Conservation (phyloP, 2,888 invertebrate species). For the Dasypogon diadema region DNA sequence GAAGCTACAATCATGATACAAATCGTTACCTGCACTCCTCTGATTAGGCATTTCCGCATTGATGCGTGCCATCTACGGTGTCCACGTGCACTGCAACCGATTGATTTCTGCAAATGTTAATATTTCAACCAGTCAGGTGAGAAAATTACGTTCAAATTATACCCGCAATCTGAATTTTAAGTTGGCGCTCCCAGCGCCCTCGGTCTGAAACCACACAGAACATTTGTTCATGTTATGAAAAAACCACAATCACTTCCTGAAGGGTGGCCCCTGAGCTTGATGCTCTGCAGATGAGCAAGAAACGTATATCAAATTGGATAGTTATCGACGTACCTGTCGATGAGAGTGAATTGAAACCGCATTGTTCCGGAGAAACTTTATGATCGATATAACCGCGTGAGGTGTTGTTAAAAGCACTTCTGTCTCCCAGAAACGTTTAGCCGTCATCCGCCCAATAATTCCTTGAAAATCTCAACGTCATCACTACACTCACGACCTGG, state of each 20-base stretch:
- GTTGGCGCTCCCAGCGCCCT: conserved; percentile 1
- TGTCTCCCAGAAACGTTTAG: neutral
- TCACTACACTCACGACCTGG: neutral
- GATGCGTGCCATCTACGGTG: conserved; percentile 10
- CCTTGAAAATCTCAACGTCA: neutral
- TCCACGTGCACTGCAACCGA: neutral
- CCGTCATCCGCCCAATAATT: conserved; percentile 12
- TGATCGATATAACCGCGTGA: too few relatives aligned
- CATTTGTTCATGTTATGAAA: conserved; percentile 7
- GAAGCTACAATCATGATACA: too few relatives aligned
- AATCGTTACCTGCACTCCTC: too few relatives aligned
- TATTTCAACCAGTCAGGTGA: conserved; percentile 17
- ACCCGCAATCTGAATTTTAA: neutral
- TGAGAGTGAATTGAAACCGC: conserved; percentile 3
- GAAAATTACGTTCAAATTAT: conserved; percentile 23
- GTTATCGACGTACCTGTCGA: conserved; percentile 4
- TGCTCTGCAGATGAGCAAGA: conserved; percentile 4
- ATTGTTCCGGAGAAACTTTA: conserved; percentile 3
- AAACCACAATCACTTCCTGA: conserved; percentile 22
- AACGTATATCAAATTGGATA: conserved; percentile 34
- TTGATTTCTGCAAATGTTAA: conserved; percentile 36
- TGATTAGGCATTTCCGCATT: conserved; percentile 12
- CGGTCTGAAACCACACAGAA: neutral
- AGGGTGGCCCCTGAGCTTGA: too few relatives aligned
- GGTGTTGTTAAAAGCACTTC: too few relatives aligned